A percentile compares a stretch with the other conserved stretches of the same genome.
phyloP scores from a whole-genome alignment of 92 coral and sea anemone species.

The Epizoanthus ramosus region DNA sequence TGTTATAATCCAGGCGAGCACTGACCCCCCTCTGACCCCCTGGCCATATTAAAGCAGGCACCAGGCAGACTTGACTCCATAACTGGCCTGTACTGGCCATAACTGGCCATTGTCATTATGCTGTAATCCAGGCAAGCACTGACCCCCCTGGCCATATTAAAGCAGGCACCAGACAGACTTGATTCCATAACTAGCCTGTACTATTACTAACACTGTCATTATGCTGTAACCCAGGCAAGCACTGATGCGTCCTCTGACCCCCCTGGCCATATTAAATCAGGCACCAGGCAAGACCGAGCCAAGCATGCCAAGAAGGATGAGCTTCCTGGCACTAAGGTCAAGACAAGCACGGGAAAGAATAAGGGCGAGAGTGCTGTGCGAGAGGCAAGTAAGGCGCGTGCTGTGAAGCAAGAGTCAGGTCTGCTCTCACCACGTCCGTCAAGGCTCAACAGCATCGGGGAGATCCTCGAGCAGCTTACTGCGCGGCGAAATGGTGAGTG shows the following conservation, averaged over 20 bases:
- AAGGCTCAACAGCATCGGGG: slow-evolving; percentile 22
- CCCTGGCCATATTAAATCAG: background rate
- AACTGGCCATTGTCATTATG: no score
- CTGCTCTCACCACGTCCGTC: background rate
- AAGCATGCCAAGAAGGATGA: background rate
- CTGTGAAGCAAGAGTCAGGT: slow-evolving; percentile 15
- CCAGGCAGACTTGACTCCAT: no score
- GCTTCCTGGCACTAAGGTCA: background rate
- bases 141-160: no score
- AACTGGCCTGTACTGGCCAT: no score
- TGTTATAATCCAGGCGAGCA: no score
- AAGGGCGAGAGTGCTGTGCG: background rate
- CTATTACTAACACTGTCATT: no score
- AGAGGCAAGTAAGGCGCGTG: background rate
- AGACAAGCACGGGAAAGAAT: background rate
- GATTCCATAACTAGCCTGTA: no score
- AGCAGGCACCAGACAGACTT: no score
- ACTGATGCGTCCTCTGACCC: background rate
- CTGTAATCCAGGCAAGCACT: background rate
- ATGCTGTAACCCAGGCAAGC: background rate
- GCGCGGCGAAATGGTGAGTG: background rate
- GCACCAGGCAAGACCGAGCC: background rate
- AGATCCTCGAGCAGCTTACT: background rate
- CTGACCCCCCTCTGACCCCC: no score
- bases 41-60: no score